Percentiles rank a stretch among this genome's conserved stretches.
Evolutionary conservation across 2,113 vertebrate species (phyloP).

Genomic region (Cariama cristata): DNA sequence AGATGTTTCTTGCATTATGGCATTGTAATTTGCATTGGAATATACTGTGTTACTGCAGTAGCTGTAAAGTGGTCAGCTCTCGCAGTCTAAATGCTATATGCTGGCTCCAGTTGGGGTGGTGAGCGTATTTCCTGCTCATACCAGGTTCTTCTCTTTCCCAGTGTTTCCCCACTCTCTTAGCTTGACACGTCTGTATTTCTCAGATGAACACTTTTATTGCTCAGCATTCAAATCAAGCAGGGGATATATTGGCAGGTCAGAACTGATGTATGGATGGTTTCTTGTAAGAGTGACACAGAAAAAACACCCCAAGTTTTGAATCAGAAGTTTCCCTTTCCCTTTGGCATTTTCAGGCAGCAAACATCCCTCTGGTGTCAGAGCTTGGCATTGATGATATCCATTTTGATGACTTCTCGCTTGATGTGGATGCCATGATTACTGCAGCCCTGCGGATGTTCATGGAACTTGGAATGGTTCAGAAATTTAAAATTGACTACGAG

Average conservation of each 20-base stretch:
- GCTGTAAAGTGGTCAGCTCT: conserved; percentile 60
- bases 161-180: neutral
- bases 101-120: neutral
- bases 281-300: conserved; percentile 14
- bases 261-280: conserved; percentile 29
- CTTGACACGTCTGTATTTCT: conserved; percentile 27
- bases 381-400: conserved; percentile 94
- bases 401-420: conserved; percentile 98
- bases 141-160: neutral
- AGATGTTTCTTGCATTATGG: conserved; percentile 70
- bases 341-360: conserved; percentile 87
- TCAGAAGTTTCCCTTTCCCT: conserved; percentile 59
- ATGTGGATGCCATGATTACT: conserved; percentile 96
- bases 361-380: conserved; percentile 94
- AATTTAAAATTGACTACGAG: conserved; percentile 99
- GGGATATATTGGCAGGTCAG: conserved; percentile 42
- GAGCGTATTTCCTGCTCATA: conserved; percentile 46
- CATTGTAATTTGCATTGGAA: conserved; percentile 62
- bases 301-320: conserved; percentile 13
- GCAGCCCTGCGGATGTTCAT: conserved; percentile 98
- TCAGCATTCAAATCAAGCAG: conserved; percentile 44
- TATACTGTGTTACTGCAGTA: conserved; percentile 47
- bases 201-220: conserved; percentile 45
- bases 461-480: conserved; percentile 98
- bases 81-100: conserved; percentile 2